These are phyloP conservation scores for Sitta europaea DNA, from an alignment of 2,113 vertebrate species.

Conservation along the genomic window DNA sequence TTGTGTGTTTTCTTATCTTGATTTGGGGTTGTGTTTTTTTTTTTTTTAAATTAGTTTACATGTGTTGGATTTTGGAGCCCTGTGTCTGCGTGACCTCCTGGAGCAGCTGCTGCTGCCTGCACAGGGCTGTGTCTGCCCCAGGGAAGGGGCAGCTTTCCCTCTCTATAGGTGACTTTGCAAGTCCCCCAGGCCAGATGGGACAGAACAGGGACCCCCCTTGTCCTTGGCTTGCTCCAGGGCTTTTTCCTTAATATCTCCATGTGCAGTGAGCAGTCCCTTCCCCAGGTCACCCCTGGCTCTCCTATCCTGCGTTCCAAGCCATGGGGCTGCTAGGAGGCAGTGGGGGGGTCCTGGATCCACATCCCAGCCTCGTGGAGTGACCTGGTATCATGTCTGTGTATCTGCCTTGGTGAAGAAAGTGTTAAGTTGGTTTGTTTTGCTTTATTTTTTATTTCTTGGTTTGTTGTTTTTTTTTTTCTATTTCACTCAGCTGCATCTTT, in stretches of 20 bases:
- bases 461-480: background rate
- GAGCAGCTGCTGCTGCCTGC: background rate
- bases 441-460: background rate
- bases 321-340: fast-evolving
- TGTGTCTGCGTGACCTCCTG: background rate
- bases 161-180: background rate
- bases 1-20: background rate
- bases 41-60: background rate
- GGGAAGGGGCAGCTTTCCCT: background rate
- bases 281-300: fast-evolving
- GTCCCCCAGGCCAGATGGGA: background rate
- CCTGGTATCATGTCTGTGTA: background rate
- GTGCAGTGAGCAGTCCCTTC: fast-evolving
- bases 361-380: fast-evolving
- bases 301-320: background rate
- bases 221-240: background rate
- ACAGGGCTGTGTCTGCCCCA: background rate
- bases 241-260: background rate
- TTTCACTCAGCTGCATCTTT: background rate
- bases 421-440: background rate
- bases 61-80: background rate
- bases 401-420: background rate
- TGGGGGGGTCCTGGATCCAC: background rate
- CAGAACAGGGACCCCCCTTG: background rate
- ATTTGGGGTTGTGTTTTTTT: background rate